Conservation (phyloP, 2,888 invertebrate genomes). For the Leucophenga maculata region DNA sequence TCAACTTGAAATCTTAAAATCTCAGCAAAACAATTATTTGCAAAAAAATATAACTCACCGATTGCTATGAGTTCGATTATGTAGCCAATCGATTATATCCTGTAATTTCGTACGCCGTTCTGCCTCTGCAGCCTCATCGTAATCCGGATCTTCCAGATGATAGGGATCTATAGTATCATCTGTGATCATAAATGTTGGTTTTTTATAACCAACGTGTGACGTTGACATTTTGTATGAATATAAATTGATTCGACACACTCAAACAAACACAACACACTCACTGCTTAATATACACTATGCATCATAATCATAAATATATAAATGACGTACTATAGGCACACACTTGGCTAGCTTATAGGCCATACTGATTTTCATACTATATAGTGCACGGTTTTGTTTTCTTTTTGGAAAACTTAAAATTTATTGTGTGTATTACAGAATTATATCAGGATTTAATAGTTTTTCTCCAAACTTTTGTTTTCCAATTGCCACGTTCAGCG, state of each 20-base stretch:
- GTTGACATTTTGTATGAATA: constrained; percentile 42
- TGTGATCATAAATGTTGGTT: constrained; percentile 55
- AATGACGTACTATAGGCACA: too few species aligned
- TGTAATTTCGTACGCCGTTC: constrained; percentile 59
- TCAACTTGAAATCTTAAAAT: too few species aligned
- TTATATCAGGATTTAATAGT: too few species aligned
- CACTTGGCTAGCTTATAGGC: too few species aligned
- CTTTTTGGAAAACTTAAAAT: too few species aligned
- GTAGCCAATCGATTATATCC: constrained; percentile 63
- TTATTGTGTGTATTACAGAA: too few species aligned
- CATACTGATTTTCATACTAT: too few species aligned
- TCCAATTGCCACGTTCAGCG: background rate
- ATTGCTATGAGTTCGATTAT: constrained; percentile 50
- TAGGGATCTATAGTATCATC: constrained; percentile 55
- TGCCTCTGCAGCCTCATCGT: constrained; percentile 48
- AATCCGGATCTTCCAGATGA: constrained; percentile 39
- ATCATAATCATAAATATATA: too few species aligned
- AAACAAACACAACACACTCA: background rate
- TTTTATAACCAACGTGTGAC: constrained; percentile 43
- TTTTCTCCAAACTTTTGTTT: too few species aligned
- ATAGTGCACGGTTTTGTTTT: too few species aligned
- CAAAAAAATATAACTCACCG: constrained; percentile 52
- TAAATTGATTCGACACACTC: background rate
- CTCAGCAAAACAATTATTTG: too few species aligned
- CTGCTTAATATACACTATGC: too few species aligned